phyloP scores from a whole-genome alignment of 2,888 invertebrate species.

The Hirtodrosophila confusa region DNA sequence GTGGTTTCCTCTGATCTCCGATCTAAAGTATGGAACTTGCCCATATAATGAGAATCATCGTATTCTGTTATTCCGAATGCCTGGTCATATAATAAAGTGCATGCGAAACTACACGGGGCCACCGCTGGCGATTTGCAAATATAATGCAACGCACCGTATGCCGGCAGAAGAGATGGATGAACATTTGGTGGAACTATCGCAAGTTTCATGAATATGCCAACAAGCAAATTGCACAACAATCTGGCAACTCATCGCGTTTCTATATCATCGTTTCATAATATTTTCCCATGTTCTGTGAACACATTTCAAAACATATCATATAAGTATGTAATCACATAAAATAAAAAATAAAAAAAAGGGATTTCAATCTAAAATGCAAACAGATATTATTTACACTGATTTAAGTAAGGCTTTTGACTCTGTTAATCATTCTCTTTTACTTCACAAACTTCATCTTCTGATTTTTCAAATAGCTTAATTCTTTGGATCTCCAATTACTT shows the following conservation, averaged over 20 bases:
- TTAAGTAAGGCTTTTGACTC: too few species aligned
- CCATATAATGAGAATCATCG: slow-evolving; percentile 60
- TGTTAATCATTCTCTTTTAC: too few species aligned
- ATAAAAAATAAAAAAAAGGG: too few species aligned
- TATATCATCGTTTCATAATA: background rate
- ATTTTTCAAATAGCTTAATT: too few species aligned
- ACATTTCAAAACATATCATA: background rate
- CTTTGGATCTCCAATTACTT: too few species aligned
- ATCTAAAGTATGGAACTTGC: slow-evolving; percentile 44
- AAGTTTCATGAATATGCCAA: slow-evolving; percentile 53
- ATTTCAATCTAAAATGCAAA: too few species aligned
- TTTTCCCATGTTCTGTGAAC: background rate
- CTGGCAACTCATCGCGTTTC: slow-evolving; percentile 10
- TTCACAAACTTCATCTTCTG: too few species aligned
- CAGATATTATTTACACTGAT: too few species aligned
- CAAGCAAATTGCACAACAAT: slow-evolving; percentile 44
- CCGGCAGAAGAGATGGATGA: slow-evolving; percentile 62
- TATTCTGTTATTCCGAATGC: slow-evolving; percentile 48
- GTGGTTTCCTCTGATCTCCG: background rate
- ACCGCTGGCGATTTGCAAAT: slow-evolving; percentile 77
- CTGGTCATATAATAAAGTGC: slow-evolving; percentile 62
- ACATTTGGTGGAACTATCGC: slow-evolving; percentile 69
- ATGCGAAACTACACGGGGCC: slow-evolving; percentile 57
- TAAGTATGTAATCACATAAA: too few species aligned
- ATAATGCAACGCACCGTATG: slow-evolving; percentile 82